A percentile compares a stretch with the other conserved stretches of the same genome.
These are phyloP conservation scores for Taenaris catops DNA, from an alignment of 2,888 invertebrate species.

Conservation along the genomic window DNA sequence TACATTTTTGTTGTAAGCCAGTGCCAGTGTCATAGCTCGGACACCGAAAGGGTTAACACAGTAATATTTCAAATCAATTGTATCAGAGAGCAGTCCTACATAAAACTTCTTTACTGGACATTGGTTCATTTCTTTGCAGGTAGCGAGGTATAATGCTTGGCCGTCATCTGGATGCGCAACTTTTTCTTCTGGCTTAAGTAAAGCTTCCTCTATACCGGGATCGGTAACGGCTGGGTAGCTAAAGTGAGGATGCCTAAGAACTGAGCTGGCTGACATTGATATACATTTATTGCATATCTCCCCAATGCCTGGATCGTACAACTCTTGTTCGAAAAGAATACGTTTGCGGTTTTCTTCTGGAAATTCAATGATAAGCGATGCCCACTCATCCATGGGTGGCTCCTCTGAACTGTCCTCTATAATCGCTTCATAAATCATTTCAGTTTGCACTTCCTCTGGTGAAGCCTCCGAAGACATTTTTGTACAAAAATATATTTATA, in stretches of 20 bases:
- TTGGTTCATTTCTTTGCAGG: conserved; percentile 50
- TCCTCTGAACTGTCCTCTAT: conserved; percentile 44
- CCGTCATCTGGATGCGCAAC: conserved; percentile 49
- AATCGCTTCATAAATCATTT: conserved; percentile 26
- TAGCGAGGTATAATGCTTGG: conserved; percentile 46
- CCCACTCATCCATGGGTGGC: conserved; percentile 52
- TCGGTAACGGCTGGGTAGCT: conserved; percentile 53
- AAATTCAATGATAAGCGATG: conserved; percentile 39
- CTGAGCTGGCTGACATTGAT: conserved; percentile 43
- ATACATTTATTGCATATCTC: conserved; percentile 52
- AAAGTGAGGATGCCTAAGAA: conserved; percentile 50
- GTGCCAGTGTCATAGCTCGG: conserved; percentile 48
- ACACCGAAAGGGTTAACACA: conserved; percentile 47
- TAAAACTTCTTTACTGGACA: conserved; percentile 43
- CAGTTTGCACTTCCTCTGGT: conserved; percentile 18
- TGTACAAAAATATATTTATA: background rate
- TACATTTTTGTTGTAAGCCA: conserved; percentile 45
- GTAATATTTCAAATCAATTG: conserved; percentile 54
- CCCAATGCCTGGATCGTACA: conserved; percentile 47
- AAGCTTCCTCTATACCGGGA: conserved; percentile 50
- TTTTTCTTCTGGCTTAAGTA: conserved; percentile 35
- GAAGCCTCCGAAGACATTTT: conserved; percentile 27
- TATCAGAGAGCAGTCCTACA: conserved; percentile 35
- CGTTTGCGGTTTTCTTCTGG: conserved; percentile 38
- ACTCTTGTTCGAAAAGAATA: conserved; percentile 31